These are phyloP conservation scores for Laspeyria flexula DNA, from an alignment of 2,888 invertebrate species.

Conservation along the genomic window DNA sequence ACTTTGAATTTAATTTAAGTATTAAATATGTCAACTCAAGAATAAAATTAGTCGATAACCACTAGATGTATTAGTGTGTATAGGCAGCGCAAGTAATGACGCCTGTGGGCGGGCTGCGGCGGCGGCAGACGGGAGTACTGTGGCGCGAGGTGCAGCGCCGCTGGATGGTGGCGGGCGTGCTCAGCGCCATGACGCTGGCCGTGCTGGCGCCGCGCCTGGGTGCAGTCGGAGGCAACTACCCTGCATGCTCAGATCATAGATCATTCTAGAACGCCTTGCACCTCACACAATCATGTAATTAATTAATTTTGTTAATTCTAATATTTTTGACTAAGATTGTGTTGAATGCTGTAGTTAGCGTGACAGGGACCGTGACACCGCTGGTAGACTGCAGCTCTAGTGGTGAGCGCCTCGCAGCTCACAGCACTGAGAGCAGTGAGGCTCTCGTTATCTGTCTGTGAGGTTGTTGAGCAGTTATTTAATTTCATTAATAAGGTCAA, in stretches of 20 bases:
- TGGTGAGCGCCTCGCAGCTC: no score
- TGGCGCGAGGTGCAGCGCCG: constrained; percentile 61
- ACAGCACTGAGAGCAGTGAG: no score
- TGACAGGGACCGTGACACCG: no score
- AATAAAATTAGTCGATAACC: no score
- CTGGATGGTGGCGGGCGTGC: constrained; percentile 70
- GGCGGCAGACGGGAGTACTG: constrained; percentile 52
- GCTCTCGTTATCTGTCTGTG: no score
- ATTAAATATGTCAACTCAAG: no score
- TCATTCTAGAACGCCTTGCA: constrained; percentile 76
- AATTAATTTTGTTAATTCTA: constrained; percentile 31
- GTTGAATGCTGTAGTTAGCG: background rate
- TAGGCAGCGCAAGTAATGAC: background rate
- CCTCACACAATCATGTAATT: constrained; percentile 70
- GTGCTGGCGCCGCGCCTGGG: constrained; percentile 68
- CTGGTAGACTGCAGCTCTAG: no score
- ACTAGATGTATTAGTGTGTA: background rate
- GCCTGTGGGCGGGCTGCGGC: background rate
- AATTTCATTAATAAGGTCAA: no score
- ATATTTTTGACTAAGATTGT: background rate
- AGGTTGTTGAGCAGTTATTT: no score
- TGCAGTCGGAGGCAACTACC: constrained; percentile 77
- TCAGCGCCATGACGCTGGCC: constrained; percentile 60
- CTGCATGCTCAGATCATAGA: constrained; percentile 68
- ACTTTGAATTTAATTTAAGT: no score